Base-by-base conservation (phyloP, 2,113 vertebrate species). In the Chaetura pelagica region DNA sequence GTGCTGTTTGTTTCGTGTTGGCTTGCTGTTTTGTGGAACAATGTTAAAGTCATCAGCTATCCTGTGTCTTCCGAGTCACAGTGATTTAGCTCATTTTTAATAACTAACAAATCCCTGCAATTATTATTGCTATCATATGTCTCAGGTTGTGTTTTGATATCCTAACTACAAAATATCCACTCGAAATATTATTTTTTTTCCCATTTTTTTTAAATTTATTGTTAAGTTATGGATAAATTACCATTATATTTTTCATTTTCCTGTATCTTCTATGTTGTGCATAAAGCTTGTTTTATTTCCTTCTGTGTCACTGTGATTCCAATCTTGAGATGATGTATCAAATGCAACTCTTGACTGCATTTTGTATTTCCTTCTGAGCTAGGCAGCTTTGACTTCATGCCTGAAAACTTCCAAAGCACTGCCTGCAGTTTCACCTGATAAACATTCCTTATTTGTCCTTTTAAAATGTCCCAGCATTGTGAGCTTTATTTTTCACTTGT, bases 401-500 rank as follows among this genome's bases (percentile, higher is more conserved):
- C 52, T 93, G 61, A 85, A 91, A 92, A 83, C 62, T 90, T 96
- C 66, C 32, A 59, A 88, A 84, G 48, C 22, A 58, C 23, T 79
- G 90, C 10, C 81, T 91, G 34, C 34, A 49, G 30, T 92, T 93
- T 87, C 40, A 86, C 35, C 48, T 77, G 68, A 93, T 78, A 91
- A 93, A 79, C 84, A 81, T 84, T 93, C 23, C n/a, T 84, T 68
- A 44, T 89, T 90, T 82, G 14, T 76, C 46, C 46, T 81, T 34
- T 74, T 88, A 14, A 77, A 85, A 93, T 48, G 8, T 44, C 52
- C 34, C 9, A 79, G 17, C 14, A 72, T 27, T 84, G 52, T 66
- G 49, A 88, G 63, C 79, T 90, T 93, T 91, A 44, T 87, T 84
- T 93, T 87, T 93, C 61, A 44, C 44, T 89, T 80, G 40, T 84